Conservation (phyloP, 2,113 vertebrate genomes). For the Atlantisia rogersi region DNA sequence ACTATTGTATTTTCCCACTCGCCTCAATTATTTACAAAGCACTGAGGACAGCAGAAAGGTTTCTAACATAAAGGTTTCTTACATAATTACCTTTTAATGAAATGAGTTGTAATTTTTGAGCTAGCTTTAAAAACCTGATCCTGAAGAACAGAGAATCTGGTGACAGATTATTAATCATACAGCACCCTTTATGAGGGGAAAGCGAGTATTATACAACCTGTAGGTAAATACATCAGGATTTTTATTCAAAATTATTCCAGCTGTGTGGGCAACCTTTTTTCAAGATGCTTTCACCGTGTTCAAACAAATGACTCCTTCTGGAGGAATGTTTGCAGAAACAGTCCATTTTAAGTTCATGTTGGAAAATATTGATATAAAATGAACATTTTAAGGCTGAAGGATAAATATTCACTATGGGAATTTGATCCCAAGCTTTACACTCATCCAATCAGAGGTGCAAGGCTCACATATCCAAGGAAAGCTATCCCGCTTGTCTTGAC, state of each 20-base stretch:
- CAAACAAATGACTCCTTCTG: not conserved
- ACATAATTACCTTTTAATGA: not conserved
- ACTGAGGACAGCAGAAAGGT: not conserved
- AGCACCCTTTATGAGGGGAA: not conserved
- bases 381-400: not conserved
- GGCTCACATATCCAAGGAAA: not conserved
- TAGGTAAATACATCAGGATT: not conserved
- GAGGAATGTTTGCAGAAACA: constrained; percentile 6
- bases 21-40: not conserved
- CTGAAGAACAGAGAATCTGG: not conserved
- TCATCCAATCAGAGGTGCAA: not conserved
- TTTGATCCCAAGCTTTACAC: not conserved
- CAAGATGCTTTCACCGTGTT: not conserved
- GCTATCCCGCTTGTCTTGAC: not conserved
- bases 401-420: not conserved
- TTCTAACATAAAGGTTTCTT: not conserved
- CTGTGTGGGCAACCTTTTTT: not conserved
- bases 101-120: not conserved
- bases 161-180: not conserved
- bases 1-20: not conserved
- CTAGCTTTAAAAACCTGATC: not conserved
- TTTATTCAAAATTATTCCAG: constrained; percentile 21
- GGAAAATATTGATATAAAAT: constrained; percentile 11
- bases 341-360: not conserved
- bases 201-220: not conserved